Evolutionary conservation across 2,797 vertebrate genomes (phyloP), one percentile per base, ranked within the genome.

Genomic region (Danio jaintianensis): DNA sequence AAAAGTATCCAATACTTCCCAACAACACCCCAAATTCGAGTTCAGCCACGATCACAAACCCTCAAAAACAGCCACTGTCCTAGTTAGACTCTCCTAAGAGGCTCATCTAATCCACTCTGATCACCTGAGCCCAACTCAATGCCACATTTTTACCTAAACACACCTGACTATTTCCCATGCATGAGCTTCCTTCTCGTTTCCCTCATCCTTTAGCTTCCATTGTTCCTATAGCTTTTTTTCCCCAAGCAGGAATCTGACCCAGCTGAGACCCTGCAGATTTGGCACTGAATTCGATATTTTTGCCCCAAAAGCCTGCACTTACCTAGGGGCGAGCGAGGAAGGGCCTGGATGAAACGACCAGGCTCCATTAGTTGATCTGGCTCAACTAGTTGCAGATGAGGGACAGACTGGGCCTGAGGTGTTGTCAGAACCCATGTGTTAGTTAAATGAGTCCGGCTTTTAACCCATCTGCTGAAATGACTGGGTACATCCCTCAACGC

Each of bases 381-480:
- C 48, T 72, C 78, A 79, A 64, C 59, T 80, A 82, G 67, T 77
- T 78, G 47, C 66, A 80, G 76, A 80, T 67, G 45, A 84, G 66
- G 70, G 79, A 79, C 64, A 55, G 61, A 48, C 22, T 67, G 56
- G 80, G 80, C 73, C 69, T 80, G 68, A 81, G 68, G 64, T 81
- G 74, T 69, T 84, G 76, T 83, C 66, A 83, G 82, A 61, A 72
- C 80, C 78, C 84, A 75, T 83, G 86, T 86, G 81, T 87, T 73
- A 55, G 52, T 70, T 78, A 80, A 62, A 62, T 38, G 16, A 55
- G 76, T 77, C 70, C 13, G 58, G 63, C 75, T 84, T 83, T 72
- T 83, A 78, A 83, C 83, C 86, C 86, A 88, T 87, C 87, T 88
- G 85, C 73, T 84, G 13, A 73, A 76, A 78, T 80, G 42, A 74